Evolutionary conservation across 2,797 vertebrate species (phyloP).

Genomic region (Acridotheres tristis): DNA sequence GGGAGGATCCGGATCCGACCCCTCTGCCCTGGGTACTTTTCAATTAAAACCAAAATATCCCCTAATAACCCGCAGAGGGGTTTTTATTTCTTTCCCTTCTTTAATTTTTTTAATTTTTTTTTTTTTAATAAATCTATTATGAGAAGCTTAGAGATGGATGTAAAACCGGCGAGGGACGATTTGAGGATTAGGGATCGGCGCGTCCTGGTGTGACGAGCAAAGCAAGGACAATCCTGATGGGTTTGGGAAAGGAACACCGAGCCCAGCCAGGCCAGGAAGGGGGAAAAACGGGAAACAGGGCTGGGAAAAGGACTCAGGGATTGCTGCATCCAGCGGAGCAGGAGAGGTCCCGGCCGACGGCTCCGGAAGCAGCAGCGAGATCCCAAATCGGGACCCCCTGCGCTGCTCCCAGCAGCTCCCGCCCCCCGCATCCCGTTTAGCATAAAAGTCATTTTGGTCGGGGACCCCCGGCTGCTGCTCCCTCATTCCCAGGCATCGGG

Average conservation of each 20-base stretch:
- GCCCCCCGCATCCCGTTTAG: neutral
- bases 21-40: neutral
- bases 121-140: neutral
- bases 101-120: neutral
- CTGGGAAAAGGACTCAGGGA: neutral
- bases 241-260: fast-evolving
- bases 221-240: neutral
- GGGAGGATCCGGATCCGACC: fast-evolving
- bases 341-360: fast-evolving
- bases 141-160: constrained; percentile 38
- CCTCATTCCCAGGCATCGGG: constrained; percentile 7
- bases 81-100: neutral
- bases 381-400: neutral
- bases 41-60: constrained; percentile 47
- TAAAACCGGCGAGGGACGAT: neutral
- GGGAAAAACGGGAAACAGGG: neutral
- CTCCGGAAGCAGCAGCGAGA: neutral
- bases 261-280: neutral
- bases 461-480: constrained; percentile 42
- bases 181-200: neutral
- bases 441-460: constrained; percentile 66
- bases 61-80: neutral
- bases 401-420: neutral
- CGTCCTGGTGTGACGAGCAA: neutral
- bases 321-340: neutral